Percentiles rank a stretch among this genome's conserved stretches.
phyloP scores from a whole-genome alignment of 2,797 vertebrate species.

The Gymnodraco acuticeps region DNA sequence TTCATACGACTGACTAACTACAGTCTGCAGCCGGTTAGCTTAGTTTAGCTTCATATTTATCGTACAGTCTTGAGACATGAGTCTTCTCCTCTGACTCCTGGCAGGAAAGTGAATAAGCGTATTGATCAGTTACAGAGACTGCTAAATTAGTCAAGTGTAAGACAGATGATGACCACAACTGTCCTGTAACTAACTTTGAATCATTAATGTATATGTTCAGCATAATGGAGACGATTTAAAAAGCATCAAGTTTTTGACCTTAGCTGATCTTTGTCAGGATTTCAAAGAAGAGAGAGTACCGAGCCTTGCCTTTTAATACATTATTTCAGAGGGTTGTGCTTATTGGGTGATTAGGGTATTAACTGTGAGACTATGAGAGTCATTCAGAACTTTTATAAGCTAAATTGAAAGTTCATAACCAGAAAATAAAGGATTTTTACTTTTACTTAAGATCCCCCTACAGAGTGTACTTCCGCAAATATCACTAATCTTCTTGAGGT shows the following conservation, averaged over 20 bases:
- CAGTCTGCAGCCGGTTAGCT: neutral
- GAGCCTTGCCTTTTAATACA: neutral
- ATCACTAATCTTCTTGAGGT: no score
- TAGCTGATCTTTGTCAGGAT: neutral
- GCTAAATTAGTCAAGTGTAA: conserved; percentile 27
- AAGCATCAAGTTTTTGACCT: no score
- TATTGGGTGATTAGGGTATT: neutral
- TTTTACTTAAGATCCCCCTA: no score
- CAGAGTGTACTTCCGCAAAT: no score
- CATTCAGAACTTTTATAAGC: neutral
- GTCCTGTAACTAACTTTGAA: conserved; percentile 12
- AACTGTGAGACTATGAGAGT: neutral
- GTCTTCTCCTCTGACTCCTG: neutral
- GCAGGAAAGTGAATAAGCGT: neutral
- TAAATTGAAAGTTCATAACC: no score
- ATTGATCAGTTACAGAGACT: conserved; percentile 31
- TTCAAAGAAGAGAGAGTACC: neutral
- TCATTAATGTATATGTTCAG: conserved; percentile 5
- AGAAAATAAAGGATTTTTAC: no score
- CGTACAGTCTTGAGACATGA: neutral
- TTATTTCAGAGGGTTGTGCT: neutral
- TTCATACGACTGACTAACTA: neutral
- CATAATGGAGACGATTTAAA: neutral
- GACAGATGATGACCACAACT: conserved; percentile 24
- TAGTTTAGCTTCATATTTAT: neutral